Percentiles rank a stretch among this genome's conserved stretches.
These are phyloP conservation scores for Eulacestoma nigropectus DNA, from an alignment of 2,113 vertebrate species.

Conservation along the genomic window DNA sequence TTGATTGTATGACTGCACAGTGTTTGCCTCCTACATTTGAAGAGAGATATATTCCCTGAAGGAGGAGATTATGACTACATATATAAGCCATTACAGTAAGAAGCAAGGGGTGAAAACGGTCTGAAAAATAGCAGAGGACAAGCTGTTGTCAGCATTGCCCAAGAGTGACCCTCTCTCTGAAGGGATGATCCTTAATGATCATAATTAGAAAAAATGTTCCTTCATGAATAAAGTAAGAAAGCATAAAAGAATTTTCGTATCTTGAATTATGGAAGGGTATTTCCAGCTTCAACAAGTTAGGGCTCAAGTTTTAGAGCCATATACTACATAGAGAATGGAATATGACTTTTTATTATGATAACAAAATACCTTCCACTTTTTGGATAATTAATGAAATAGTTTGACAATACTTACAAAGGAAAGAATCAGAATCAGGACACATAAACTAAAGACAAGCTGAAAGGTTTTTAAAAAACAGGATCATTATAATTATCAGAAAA, in stretches of 20 bases:
- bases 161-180: neutral
- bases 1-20: neutral
- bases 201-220: neutral
- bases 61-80: neutral
- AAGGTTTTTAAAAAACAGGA: neutral
- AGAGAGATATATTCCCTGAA: neutral
- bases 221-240: neutral
- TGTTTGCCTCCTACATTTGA: neutral
- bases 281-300: neutral
- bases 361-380: neutral
- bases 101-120: neutral
- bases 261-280: neutral
- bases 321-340: neutral
- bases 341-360: neutral
- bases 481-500: neutral
- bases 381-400: neutral
- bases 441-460: neutral
- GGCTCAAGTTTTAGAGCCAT: neutral
- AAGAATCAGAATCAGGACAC: neutral
- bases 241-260: neutral
- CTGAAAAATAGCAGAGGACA: neutral
- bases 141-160: neutral
- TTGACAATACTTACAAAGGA: neutral
- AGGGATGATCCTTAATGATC: neutral
- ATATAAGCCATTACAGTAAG: neutral